These are phyloP conservation scores for Heloderma charlesbogerti DNA, from an alignment of 2,113 vertebrate species.

Conservation along the genomic window DNA sequence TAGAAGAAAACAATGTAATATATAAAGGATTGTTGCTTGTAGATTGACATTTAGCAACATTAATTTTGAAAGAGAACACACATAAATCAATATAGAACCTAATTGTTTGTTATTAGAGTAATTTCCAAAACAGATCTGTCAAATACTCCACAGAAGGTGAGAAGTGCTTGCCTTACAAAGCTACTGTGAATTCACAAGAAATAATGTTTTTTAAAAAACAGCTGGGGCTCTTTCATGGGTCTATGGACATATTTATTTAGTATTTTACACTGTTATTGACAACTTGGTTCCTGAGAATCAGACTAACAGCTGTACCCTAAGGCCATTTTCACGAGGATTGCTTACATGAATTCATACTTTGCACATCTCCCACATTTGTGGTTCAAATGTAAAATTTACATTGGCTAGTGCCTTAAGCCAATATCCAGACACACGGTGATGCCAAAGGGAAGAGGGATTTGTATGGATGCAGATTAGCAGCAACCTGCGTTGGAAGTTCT, in stretches of 20 bases:
- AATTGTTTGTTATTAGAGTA: conserved; percentile 39
- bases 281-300: background rate
- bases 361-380: background rate
- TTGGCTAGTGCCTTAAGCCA: background rate
- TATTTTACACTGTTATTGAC: background rate
- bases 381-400: background rate
- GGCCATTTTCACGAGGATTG: conserved; percentile 1
- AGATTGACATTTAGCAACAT: conserved; percentile 42
- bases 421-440: background rate
- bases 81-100: conserved; percentile 26
- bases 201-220: background rate
- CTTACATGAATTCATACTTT: background rate
- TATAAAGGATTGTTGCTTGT: conserved; percentile 39
- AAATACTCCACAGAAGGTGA: background rate
- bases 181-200: background rate
- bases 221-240: rapidly evolving
- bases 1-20: conserved; percentile 41
- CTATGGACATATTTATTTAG: background rate
- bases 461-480: background rate
- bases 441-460: background rate
- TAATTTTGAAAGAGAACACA: conserved; percentile 8
- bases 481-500: background rate
- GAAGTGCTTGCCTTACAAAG: conserved; percentile 18
- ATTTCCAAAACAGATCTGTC: conserved; percentile 29
- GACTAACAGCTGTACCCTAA: background rate